Percentiles rank a stretch among this genome's conserved stretches.
Conservation (phyloP, 2,888 invertebrate genomes). For the Frankliniella fusca region DNA sequence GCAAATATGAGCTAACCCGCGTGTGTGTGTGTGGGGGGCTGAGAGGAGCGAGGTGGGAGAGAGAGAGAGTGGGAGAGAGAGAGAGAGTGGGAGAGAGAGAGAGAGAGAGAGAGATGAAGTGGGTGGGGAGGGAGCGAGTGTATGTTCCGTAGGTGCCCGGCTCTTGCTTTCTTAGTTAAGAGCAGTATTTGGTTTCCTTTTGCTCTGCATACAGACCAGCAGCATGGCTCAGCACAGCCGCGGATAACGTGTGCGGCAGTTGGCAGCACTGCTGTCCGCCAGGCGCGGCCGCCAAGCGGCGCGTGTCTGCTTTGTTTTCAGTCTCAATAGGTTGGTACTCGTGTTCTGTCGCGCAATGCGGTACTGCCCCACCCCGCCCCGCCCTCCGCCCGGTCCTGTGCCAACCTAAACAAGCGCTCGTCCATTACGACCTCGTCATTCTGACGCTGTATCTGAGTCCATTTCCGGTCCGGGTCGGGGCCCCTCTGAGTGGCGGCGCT, state of each 20-base stretch:
- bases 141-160: neutral
- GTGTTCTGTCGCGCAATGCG: neutral
- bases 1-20: constrained; percentile 16
- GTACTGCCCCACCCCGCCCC: too few species aligned
- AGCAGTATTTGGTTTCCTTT: neutral
- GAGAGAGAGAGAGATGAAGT: neutral
- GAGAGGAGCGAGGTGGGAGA: neutral
- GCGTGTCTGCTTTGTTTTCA: neutral
- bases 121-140: neutral
- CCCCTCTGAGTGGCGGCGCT: neutral
- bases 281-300: too few species aligned
- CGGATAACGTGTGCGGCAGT: neutral
- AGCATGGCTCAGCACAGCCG: neutral
- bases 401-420: too few species aligned
- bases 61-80: neutral
- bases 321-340: neutral
- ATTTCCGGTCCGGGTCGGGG: neutral
- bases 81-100: neutral
- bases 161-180: neutral
- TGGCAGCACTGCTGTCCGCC: too few species aligned
- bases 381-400: too few species aligned
- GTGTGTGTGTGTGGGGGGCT: neutral
- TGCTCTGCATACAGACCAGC: neutral
- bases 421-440: too few species aligned
- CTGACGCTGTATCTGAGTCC: too few species aligned